These are phyloP conservation scores for Marisa cornuarietis DNA, from an alignment of 1,140 invertebrate genomes.

Conservation along the genomic window DNA sequence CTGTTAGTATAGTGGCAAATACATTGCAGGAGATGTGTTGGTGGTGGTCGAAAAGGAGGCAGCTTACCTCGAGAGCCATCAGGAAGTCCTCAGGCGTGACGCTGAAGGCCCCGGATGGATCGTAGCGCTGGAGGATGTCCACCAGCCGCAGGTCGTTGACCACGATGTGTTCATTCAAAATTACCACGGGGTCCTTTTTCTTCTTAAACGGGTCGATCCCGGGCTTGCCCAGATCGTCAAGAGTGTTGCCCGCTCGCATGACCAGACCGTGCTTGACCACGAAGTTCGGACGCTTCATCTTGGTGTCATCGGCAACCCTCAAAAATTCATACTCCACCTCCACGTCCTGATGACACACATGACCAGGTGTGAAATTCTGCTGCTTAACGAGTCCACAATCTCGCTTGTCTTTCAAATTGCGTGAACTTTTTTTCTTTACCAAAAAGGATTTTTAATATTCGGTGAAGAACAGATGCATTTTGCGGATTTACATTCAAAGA, in stretches of 20 bases:
- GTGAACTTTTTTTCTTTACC: no score
- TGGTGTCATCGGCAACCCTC: slow-evolving; percentile 57
- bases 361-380: neutral
- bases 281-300: slow-evolving; percentile 54
- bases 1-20: no score
- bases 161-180: slow-evolving; percentile 58
- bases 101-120: slow-evolving; percentile 44
- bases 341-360: slow-evolving; percentile 52
- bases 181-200: slow-evolving; percentile 54
- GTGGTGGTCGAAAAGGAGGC: no score
- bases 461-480: neutral
- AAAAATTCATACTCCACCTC: slow-evolving; percentile 64
- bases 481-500: neutral
- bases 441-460: neutral
- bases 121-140: slow-evolving; percentile 58
- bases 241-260: slow-evolving; percentile 61
- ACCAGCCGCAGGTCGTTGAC: slow-evolving; percentile 60
- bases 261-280: slow-evolving; percentile 52
- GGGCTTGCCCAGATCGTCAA: slow-evolving; percentile 58
- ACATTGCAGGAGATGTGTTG: no score
- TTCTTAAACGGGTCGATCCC: slow-evolving; percentile 52
- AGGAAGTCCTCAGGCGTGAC: slow-evolving; percentile 60
- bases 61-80: slow-evolving; percentile 54
- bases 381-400: neutral
- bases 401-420: neutral